Percentiles rank a stretch among this genome's conserved stretches.
Evolutionary conservation across 2,888 invertebrate species (phyloP).

Genomic region (Andrena flavipes): DNA sequence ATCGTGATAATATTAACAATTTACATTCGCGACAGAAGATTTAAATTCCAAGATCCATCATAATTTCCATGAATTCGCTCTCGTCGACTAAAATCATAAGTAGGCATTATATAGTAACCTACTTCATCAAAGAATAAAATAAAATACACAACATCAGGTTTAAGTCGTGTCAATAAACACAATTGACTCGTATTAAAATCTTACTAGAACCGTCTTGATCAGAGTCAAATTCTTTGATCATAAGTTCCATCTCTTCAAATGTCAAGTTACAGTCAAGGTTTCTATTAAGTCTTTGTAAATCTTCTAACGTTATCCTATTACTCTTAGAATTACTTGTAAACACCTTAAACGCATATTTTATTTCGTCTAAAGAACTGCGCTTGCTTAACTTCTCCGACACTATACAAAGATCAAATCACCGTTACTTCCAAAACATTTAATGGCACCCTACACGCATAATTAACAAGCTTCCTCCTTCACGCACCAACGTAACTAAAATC

Average conservation of each 20-base stretch:
- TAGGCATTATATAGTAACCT: conserved; percentile 10
- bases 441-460: background rate
- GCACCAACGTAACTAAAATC: conserved; percentile 76
- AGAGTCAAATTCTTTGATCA: conserved; percentile 77
- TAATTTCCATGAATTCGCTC: conserved; percentile 68
- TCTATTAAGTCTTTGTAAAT: conserved; percentile 68
- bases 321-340: conserved; percentile 62
- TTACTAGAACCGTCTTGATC: conserved; percentile 74
- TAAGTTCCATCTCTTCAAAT: conserved; percentile 74
- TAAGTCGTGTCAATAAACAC: background rate
- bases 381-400: conserved; percentile 71
- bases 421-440: background rate
- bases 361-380: conserved; percentile 71
- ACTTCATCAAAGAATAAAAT: background rate
- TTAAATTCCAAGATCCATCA: conserved; percentile 50
- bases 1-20: conserved; percentile 67
- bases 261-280: conserved; percentile 66
- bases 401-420: conserved; percentile 35
- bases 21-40: background rate
- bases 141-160: background rate
- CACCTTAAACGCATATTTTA: conserved; percentile 72
- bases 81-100: conserved; percentile 64
- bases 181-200: conserved; percentile 17
- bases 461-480: conserved; percentile 42
- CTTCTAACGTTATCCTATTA: conserved; percentile 67